Conservation (phyloP, 2,888 invertebrate genomes). For the Dermolepida albohirtum region DNA sequence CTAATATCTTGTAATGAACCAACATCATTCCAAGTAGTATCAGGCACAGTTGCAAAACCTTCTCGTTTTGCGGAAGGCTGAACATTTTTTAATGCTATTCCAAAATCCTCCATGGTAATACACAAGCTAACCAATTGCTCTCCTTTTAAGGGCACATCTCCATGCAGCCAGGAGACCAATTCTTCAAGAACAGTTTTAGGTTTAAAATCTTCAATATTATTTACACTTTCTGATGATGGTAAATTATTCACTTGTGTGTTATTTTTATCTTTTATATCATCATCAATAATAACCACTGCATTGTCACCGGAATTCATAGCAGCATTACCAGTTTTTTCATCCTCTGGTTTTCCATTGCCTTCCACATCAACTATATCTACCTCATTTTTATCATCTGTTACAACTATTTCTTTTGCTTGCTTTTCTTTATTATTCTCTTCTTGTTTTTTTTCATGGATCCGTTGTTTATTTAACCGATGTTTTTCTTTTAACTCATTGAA, state of each 20-base stretch:
- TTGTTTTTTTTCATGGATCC: conserved; percentile 49
- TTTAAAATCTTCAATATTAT: conserved; percentile 11
- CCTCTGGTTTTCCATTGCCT: conserved; percentile 58
- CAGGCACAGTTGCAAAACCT: conserved; percentile 97
- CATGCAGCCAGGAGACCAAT: conserved; percentile 75
- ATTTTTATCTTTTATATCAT: conserved; percentile 46
- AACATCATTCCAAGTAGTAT: conserved; percentile 96
- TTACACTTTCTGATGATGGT: conserved; percentile 53
- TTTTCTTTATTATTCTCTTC: conserved; percentile 47
- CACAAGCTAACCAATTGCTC: conserved; percentile 74
- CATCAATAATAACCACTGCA: conserved; percentile 51
- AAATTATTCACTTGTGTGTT: conserved; percentile 29
- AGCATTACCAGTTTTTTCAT: conserved; percentile 32
- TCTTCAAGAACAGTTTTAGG: conserved; percentile 66
- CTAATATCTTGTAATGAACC: conserved; percentile 91
- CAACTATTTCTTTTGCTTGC: conserved; percentile 10
- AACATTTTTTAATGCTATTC: conserved; percentile 81
- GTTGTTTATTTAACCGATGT: conserved; percentile 49
- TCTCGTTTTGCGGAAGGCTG: conserved; percentile 96
- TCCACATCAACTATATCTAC: conserved; percentile 61
- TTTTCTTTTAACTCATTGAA: conserved; percentile 60
- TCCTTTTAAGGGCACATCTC: conserved; percentile 71
- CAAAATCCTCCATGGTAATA: conserved; percentile 82
- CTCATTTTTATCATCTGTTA: conserved; percentile 36
- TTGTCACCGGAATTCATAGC: conserved; percentile 29